phyloP scores from a whole-genome alignment of 2,888 invertebrate species.

The Trissolcus japonicus region DNA sequence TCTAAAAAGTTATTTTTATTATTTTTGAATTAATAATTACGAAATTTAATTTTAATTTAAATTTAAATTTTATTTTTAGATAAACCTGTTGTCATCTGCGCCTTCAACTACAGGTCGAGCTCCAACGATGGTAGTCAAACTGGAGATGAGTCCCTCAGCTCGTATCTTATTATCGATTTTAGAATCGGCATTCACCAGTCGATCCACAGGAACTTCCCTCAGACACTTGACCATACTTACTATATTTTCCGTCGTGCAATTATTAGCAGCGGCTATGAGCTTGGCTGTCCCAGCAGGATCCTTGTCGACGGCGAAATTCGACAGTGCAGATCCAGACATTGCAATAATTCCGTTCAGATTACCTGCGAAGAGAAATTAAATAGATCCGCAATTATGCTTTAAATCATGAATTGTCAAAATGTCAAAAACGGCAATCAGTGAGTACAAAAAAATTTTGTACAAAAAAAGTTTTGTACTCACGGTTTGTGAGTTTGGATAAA shows the following conservation, averaged over 20 bases:
- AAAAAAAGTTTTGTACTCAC: conserved; percentile 63
- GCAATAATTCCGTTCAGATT: conserved; percentile 81
- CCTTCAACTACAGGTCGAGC: conserved; percentile 84
- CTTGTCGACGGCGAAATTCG: conserved; percentile 83
- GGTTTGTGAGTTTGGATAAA: conserved; percentile 81
- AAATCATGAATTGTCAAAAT: no score
- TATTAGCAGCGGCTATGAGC: conserved; percentile 81
- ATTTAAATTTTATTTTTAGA: no score
- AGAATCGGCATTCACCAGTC: conserved; percentile 79
- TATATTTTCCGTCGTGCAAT: conserved; percentile 80
- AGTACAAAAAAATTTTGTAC: no score
- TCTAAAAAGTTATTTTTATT: conserved; percentile 68
- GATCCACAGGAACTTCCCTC: conserved; percentile 76
- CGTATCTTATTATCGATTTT: conserved; percentile 79
- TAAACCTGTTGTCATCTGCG: conserved; percentile 78
- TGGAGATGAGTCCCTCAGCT: conserved; percentile 80
- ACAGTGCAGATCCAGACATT: conserved; percentile 85
- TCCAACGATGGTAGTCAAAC: conserved; percentile 80
- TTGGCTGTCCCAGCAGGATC: conserved; percentile 81
- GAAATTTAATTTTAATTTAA: no score
- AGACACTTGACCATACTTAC: conserved; percentile 83
- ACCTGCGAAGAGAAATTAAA: conserved; percentile 68
- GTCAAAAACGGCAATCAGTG: not conserved
- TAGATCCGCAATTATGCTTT: not conserved
- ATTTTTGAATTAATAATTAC: not conserved